Percentiles rank a stretch among this genome's conserved stretches.
Evolutionary conservation across 2,888 invertebrate species (phyloP).

Genomic region (Microctonus aethiopoides): DNA sequence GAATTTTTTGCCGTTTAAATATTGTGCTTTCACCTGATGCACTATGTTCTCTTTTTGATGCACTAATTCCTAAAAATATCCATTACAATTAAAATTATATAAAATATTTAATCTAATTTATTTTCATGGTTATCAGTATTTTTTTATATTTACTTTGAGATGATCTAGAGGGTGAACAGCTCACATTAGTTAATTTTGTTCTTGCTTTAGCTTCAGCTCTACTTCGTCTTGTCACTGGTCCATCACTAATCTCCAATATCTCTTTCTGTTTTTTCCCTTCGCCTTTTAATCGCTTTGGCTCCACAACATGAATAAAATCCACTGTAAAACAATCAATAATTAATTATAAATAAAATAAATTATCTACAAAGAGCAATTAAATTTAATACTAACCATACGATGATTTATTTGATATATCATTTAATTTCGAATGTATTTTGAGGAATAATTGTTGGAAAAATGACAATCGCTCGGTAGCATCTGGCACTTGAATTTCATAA

Average conservation of each 20-base stretch:
- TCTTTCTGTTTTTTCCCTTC: conserved; percentile 44
- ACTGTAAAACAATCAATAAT: conserved; percentile 33
- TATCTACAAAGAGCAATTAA: no score
- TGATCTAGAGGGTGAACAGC: conserved; percentile 40
- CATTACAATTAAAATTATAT: not conserved
- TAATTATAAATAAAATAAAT: not conserved
- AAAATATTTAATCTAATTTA: not conserved
- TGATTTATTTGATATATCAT: conserved; percentile 52
- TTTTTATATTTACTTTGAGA: conserved; percentile 48
- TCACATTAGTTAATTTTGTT: conserved; percentile 48
- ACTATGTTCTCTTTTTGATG: conserved; percentile 54
- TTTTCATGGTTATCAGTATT: not conserved
- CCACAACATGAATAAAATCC: conserved; percentile 45
- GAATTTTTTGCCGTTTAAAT: conserved; percentile 50
- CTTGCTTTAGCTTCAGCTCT: conserved; percentile 44
- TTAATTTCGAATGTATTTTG: conserved; percentile 39
- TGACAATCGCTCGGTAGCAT: conserved; percentile 50
- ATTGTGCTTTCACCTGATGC: conserved; percentile 49
- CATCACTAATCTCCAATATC: conserved; percentile 32
- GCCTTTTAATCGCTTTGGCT: conserved; percentile 38
- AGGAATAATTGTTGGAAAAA: conserved; percentile 59
- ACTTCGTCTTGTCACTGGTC: conserved; percentile 40
- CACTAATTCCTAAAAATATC: conserved; percentile 41
- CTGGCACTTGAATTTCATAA: conserved; percentile 50
- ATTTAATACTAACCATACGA: conserved; percentile 49